phyloP scores from a whole-genome alignment of 2,797 vertebrate genomes.

The Hippocampus kuda region DNA sequence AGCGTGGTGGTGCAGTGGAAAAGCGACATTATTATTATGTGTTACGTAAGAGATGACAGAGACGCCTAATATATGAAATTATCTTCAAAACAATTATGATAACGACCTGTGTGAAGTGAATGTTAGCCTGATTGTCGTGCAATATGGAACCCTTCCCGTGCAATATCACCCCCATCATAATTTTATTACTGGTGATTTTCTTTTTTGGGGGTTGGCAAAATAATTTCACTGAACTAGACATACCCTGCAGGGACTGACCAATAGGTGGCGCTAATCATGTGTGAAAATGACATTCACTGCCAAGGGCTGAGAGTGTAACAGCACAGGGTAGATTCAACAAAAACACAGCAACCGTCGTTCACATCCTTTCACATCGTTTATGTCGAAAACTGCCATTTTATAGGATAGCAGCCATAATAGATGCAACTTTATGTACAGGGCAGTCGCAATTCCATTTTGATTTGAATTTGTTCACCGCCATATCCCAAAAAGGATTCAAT shows the following conservation, averaged over 20 bases:
- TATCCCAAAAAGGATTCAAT: background rate
- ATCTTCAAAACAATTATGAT: constrained; percentile 5
- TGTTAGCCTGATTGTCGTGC: constrained; percentile 47
- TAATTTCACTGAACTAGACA: background rate
- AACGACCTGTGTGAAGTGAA: constrained; percentile 46
- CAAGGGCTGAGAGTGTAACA: constrained; percentile 47
- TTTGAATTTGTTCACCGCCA: background rate
- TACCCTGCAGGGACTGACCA: background rate
- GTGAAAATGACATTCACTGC: constrained; percentile 38
- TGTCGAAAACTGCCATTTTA: constrained; percentile 67
- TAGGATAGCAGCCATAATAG: constrained; percentile 76
- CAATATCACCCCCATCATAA: constrained; percentile 32
- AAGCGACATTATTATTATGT: constrained; percentile 6
- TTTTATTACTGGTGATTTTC: background rate
- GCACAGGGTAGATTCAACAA: constrained; percentile 21
- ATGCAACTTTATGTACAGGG: constrained; percentile 25
- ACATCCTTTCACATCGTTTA: constrained; percentile 1
- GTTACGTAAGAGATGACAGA: constrained; percentile 15
- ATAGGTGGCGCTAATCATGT: background rate
- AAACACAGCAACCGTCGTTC: constrained; percentile 6
- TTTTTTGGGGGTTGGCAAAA: background rate
- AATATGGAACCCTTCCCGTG: constrained; percentile 43
- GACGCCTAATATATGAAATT: background rate
- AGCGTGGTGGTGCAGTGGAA: background rate
- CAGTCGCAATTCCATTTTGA: background rate